Percentiles rank a stretch among this genome's conserved stretches.
phyloP scores from a whole-genome alignment of 92 coral and sea anemone genomes.

The Heliopora coerulea region DNA sequence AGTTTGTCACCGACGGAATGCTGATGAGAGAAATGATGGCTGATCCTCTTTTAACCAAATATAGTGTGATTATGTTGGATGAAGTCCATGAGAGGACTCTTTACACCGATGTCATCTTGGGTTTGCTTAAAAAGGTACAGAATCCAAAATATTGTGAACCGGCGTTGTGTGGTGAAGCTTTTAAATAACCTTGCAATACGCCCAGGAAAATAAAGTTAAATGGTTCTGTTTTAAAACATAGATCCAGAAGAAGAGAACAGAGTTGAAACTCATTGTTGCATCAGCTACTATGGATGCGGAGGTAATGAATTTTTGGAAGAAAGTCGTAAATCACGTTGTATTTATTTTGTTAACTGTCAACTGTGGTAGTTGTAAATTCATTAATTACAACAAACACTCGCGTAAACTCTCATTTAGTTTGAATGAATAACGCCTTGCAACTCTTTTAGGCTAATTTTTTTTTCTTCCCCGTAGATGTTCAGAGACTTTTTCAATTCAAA shows the following conservation, averaged over 20 bases:
- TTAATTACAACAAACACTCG: no score
- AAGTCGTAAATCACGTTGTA: not conserved
- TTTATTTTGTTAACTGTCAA: no score
- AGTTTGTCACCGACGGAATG: conserved; percentile 98
- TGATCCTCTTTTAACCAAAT: conserved; percentile 82
- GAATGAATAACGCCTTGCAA: no score
- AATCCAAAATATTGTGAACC: not conserved
- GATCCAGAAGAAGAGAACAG: conserved; percentile 84
- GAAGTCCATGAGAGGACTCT: conserved; percentile 97
- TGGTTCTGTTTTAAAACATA: conserved; percentile 24
- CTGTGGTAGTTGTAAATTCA: no score
- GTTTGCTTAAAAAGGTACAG: conserved; percentile 84
- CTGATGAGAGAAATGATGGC: conserved; percentile 91
- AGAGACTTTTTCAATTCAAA: conserved; percentile 84
- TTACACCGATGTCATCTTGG: conserved; percentile 89
- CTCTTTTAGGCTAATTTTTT: no score
- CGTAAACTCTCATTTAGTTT: no score
- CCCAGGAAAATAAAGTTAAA: not conserved
- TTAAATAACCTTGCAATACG: no score
- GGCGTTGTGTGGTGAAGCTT: no score
- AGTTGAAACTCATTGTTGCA: conserved; percentile 76
- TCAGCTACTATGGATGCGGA: conserved; percentile 98
- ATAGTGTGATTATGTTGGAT: conserved; percentile 93
- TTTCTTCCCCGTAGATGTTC: conserved; percentile 63
- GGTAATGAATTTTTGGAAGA: conserved; percentile 38